Evolutionary conservation across 2,888 invertebrate genomes (phyloP).

Genomic region (Esperia sulphurella): DNA sequence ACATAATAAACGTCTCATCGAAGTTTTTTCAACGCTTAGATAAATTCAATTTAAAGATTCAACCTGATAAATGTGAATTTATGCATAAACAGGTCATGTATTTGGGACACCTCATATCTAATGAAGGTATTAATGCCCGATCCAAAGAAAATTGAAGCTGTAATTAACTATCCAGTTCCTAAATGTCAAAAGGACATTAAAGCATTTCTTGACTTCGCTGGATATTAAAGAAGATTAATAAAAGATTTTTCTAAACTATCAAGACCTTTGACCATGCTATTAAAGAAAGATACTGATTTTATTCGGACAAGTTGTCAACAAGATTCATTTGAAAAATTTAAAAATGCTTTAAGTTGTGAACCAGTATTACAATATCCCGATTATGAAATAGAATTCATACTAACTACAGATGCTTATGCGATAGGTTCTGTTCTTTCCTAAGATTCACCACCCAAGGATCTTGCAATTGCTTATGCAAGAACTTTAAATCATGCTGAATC

Average conservation of each 20-base stretch:
- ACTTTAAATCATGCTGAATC: slow-evolving; percentile 20
- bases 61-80: slow-evolving; percentile 32
- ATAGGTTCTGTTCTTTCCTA: slow-evolving; percentile 18
- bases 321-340: slow-evolving; percentile 18
- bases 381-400: slow-evolving; percentile 22
- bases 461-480: slow-evolving; percentile 20
- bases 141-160: slow-evolving; percentile 19
- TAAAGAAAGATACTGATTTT: slow-evolving; percentile 22
- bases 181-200: slow-evolving; percentile 21
- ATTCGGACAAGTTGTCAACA: slow-evolving; percentile 19
- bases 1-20: slow-evolving; percentile 1
- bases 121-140: slow-evolving; percentile 21
- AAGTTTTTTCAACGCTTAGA: slow-evolving; percentile 12
- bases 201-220: slow-evolving; percentile 38
- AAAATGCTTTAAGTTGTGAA: slow-evolving; percentile 16
- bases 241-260: slow-evolving; percentile 29
- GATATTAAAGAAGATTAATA: slow-evolving; percentile 21
- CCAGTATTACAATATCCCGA: slow-evolving; percentile 39
- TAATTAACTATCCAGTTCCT: slow-evolving; percentile 19
- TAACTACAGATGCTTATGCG: slow-evolving; percentile 28
- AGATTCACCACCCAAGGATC: slow-evolving; percentile 17
- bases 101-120: slow-evolving; percentile 16
- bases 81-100: slow-evolving; percentile 11
- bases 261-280: slow-evolving; percentile 19
- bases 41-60: slow-evolving; percentile 18